phyloP scores from a whole-genome alignment of 2,797 vertebrate genomes.

The Menidia menidia region DNA sequence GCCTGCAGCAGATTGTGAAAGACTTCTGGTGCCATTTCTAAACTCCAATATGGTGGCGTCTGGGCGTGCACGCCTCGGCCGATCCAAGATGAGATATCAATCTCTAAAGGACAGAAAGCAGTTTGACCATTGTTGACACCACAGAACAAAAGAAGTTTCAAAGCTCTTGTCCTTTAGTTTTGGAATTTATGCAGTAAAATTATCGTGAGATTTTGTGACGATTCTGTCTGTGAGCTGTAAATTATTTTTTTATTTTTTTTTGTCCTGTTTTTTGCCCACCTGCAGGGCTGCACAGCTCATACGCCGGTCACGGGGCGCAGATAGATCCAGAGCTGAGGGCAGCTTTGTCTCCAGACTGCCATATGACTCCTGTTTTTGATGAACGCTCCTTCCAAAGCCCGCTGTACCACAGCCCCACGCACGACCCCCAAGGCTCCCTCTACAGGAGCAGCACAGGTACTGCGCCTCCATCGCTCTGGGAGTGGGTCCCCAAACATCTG shows the following conservation, averaged over 20 bases:
- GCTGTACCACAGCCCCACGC: conserved; percentile 90
- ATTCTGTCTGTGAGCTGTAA: too few species aligned
- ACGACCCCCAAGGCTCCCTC: conserved; percentile 85
- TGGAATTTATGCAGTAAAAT: too few species aligned
- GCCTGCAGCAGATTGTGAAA: conserved; percentile 35
- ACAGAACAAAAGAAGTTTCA: too few species aligned
- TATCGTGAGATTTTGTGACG: too few species aligned
- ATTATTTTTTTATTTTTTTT: not conserved
- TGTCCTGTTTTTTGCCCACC: not conserved
- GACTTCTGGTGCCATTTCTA: conserved; percentile 20
- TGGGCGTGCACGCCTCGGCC: conserved; percentile 10
- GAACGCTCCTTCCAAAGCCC: conserved; percentile 95
- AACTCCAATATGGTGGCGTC: not conserved
- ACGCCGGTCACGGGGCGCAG: conserved; percentile 90
- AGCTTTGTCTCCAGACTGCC: conserved; percentile 90
- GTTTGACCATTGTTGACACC: too few species aligned
- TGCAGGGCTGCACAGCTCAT: conserved; percentile 94
- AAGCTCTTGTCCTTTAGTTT: too few species aligned
- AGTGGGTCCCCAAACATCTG: too few species aligned
- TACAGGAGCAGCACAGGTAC: conserved; percentile 88
- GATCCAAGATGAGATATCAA: conserved; percentile 2
- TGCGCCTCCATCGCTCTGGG: not conserved
- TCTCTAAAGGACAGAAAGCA: not conserved
- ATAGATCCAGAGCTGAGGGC: conserved; percentile 90
- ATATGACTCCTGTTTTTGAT: conserved; percentile 94